Percentiles rank a stretch among this genome's conserved stretches.
phyloP scores from a whole-genome alignment of 2,888 invertebrate genomes.

The Microctonus hyperodae region DNA sequence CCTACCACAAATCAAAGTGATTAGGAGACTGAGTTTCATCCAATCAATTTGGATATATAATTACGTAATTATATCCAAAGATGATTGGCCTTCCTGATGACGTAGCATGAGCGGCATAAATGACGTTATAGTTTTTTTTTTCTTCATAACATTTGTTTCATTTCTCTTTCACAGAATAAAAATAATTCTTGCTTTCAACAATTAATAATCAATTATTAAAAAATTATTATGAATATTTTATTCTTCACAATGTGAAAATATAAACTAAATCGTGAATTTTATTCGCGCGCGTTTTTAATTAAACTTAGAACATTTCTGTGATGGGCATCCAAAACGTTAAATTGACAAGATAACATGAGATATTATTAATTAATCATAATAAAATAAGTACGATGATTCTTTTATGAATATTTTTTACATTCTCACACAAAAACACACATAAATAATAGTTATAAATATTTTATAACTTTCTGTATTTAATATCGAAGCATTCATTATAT shows the following conservation, averaged over 20 bases:
- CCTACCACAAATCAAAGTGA: slow-evolving; percentile 43
- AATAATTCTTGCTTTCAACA: slow-evolving; percentile 12
- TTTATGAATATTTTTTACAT: background rate
- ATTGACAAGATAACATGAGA: slow-evolving; percentile 17
- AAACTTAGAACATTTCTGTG: slow-evolving; percentile 31
- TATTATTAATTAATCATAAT: background rate
- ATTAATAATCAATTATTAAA: background rate
- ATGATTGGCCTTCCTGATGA: slow-evolving; percentile 29
- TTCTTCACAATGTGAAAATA: slow-evolving; percentile 4
- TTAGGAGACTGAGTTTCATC: slow-evolving; percentile 50
- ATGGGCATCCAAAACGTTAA: slow-evolving; percentile 25
- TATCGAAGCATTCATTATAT: too few relatives aligned
- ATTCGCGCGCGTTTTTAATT: slow-evolving; percentile 19
- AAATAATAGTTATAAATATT: background rate
- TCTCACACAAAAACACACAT: background rate
- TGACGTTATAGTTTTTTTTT: too few relatives aligned
- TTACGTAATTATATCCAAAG: slow-evolving; percentile 7
- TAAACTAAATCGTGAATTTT: slow-evolving; percentile 22
- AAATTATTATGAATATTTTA: slow-evolving; percentile 10
- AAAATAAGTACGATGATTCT: background rate
- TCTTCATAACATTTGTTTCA: background rate
- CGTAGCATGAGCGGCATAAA: slow-evolving; percentile 5
- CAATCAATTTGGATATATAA: slow-evolving; percentile 12
- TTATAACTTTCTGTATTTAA: background rate
- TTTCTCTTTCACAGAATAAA: background rate